phyloP scores from a whole-genome alignment of 1,140 invertebrate genomes.

The Diachasmimorpha longicaudata region DNA sequence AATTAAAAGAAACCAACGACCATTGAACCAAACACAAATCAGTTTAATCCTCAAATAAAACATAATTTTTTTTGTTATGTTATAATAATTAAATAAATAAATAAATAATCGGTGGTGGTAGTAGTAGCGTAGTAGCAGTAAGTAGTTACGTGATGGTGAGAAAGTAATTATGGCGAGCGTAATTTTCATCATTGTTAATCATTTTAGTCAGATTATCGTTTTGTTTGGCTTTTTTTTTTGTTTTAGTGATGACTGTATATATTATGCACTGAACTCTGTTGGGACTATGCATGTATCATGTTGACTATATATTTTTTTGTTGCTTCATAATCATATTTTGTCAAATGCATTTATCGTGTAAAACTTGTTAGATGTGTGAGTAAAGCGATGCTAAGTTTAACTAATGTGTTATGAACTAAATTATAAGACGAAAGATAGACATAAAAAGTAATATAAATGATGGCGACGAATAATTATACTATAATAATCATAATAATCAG shows the following conservation, averaged over 20 bases:
- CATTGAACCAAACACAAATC: constrained; percentile 62
- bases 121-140: constrained; percentile 38
- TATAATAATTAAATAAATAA: constrained; percentile 61
- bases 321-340: not conserved
- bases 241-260: not conserved
- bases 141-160: constrained; percentile 34
- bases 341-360: not conserved
- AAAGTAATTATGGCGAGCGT: constrained; percentile 36
- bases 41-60: constrained; percentile 64
- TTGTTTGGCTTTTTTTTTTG: not conserved
- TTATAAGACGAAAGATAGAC: constrained; percentile 39
- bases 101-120: constrained; percentile 58
- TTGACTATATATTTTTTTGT: not conserved
- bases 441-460: constrained; percentile 43
- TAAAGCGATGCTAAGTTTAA: constrained; percentile 35
- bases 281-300: not conserved
- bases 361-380: constrained; percentile 9
- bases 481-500: constrained; percentile 28
- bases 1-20: constrained; percentile 51
- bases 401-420: constrained; percentile 39
- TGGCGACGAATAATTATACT: constrained; percentile 26
- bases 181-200: not conserved
- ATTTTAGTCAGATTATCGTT: not conserved
- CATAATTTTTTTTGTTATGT: constrained; percentile 58
- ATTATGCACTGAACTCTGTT: not conserved